Evolutionary conservation across 2,888 invertebrate species (phyloP).

Genomic region (Zele albiditarsus): DNA sequence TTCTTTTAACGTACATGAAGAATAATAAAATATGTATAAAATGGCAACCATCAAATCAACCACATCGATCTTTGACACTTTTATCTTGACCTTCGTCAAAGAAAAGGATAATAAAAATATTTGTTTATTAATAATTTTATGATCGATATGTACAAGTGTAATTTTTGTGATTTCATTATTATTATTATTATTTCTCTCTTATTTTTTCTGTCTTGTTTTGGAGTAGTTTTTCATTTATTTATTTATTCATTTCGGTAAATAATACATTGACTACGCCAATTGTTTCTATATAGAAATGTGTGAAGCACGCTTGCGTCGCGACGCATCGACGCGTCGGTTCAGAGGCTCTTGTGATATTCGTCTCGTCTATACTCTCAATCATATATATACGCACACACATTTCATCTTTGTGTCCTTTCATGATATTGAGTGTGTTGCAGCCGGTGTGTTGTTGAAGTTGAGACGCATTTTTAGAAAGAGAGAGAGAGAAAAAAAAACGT

Average conservation of each 20-base stretch:
- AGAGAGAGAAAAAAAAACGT: background rate
- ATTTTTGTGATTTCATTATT: background rate
- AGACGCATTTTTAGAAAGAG: too few species aligned
- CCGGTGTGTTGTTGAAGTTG: too few species aligned
- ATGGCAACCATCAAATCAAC: slow-evolving; percentile 17
- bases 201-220: too few species aligned
- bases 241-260: background rate
- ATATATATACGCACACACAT: background rate
- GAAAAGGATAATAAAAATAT: too few species aligned
- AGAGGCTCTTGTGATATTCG: background rate
- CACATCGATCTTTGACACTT: slow-evolving; percentile 29
- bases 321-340: slow-evolving; percentile 16
- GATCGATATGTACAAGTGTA: background rate
- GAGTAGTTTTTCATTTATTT: background rate
- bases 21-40: slow-evolving; percentile 21
- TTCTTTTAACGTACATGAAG: slow-evolving; percentile 39
- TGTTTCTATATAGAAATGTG: slow-evolving; percentile 44
- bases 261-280: slow-evolving; percentile 27
- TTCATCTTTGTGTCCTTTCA: background rate
- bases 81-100: background rate
- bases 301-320: slow-evolving; percentile 31
- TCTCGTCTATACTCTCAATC: background rate
- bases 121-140: background rate
- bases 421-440: too few species aligned
- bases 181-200: too few species aligned